Base-by-base conservation (phyloP, 2,113 vertebrate species). In the Synchiropus splendidus region DNA sequence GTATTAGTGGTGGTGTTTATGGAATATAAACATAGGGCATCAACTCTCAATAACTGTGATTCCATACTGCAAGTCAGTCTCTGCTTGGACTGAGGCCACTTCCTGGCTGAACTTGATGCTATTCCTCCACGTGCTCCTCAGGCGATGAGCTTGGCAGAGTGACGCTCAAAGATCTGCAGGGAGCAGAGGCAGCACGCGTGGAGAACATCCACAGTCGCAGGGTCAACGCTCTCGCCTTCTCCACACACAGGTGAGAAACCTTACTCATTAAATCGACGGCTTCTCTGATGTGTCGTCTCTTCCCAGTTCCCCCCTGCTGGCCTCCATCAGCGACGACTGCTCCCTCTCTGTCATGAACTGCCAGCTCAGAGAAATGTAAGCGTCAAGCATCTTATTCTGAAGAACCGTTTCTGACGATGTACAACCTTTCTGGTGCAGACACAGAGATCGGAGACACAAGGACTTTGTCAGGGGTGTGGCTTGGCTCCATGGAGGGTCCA, bases 311-410 rank as follows among this genome's bases (percentile, higher is more conserved):
- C 79, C 91, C 16, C 71, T 91, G 16, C 74, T 98, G 54, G 95
- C 92, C 41, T 89, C 92, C 2, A 65, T 94, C 53, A 93, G 95
- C 61, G 90, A 98, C 58, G 95, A 98, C 71, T 95, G 92, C 54
- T 89, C 89, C 0, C 73, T 94, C 5, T 85, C 82, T 13, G 91
- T 97, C 51, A 61, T 94, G 57, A 89, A 91, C 52, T 70, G 85
- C 1, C 79, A 89, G 13, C 79, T 93, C 39, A 78, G 71, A 2
- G 89, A 92, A 83, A 77, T 91, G 94, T 97, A 77, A 96, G 94
- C 78, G 6, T 33, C 18, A 41, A 27, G 14, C 13, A 17, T 45
- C 2, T 12, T n/a, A n/a, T 2, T 3, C 5, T 16, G 8, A 5
- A 27, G 21, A 27, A 5, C 21, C 4, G 21, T 27, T 13, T 18